Percentiles rank a stretch among this genome's conserved stretches.
Conservation (phyloP, 2,888 invertebrate genomes). For the Carabus problematicus region DNA sequence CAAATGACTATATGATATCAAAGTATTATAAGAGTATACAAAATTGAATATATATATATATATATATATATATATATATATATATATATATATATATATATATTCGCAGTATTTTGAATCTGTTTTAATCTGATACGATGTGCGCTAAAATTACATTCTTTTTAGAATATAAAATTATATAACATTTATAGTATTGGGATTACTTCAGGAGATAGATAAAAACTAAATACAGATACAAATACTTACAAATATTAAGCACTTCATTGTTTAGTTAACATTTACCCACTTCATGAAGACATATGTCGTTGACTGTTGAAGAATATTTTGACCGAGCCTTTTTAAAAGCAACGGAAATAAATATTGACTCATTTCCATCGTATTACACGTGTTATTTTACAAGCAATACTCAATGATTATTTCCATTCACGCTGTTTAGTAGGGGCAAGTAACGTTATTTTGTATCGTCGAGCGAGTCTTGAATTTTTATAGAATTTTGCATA, state of each 20-base stretch:
- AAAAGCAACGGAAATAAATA: constrained; percentile 54
- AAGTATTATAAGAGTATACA: too few species aligned
- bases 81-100: too few species aligned
- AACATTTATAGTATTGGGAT: too few species aligned
- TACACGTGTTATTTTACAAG: constrained; percentile 19
- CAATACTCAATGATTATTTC: constrained; percentile 33
- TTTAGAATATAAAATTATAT: too few species aligned
- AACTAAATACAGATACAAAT: constrained; percentile 18
- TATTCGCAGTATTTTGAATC: too few species aligned
- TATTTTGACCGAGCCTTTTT: constrained; percentile 55
- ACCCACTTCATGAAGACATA: constrained; percentile 51
- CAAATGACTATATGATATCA: too few species aligned
- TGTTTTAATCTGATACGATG: too few species aligned
- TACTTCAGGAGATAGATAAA: not conserved
- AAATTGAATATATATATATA: too few species aligned
- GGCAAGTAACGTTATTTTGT: constrained; percentile 52
- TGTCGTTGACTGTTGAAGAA: constrained; percentile 52
- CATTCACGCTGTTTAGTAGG: constrained; percentile 47
- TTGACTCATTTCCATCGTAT: constrained; percentile 46
- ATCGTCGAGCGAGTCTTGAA: constrained; percentile 24
- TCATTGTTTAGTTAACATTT: constrained; percentile 49
- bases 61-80: too few species aligned
- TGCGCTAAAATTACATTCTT: too few species aligned
- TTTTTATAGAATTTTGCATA: constrained; percentile 34
- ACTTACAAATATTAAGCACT: constrained; percentile 52